These are phyloP conservation scores for Onychomys leucogaster DNA, from an alignment of 2,797 vertebrate species.

Conservation along the genomic window DNA sequence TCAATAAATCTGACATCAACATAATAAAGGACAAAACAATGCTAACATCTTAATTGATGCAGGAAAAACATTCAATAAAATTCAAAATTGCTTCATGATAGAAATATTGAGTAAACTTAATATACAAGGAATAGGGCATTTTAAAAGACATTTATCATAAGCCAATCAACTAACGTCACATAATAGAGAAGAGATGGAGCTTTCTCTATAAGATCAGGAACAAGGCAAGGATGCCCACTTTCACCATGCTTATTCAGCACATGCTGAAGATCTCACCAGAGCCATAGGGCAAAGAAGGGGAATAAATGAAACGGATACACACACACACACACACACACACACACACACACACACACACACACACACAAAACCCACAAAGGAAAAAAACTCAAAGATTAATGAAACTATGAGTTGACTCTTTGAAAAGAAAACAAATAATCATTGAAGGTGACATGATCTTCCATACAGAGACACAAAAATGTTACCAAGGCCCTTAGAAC, in stretches of 20 bases:
- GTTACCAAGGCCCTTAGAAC: neutral
- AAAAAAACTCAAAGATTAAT: neutral
- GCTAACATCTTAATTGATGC: neutral
- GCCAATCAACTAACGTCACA: neutral
- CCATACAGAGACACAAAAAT: neutral
- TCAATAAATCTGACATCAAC: neutral
- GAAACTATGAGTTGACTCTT: neutral
- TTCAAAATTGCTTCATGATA: neutral
- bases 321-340: too few species aligned
- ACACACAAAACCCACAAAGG: too few species aligned
- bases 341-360: too few species aligned
- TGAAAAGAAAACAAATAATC: neutral
- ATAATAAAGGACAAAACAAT: neutral
- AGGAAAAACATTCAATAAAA: neutral
- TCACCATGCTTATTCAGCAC: neutral
- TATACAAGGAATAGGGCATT: neutral
- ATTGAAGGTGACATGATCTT: neutral
- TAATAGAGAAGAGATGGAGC: neutral
- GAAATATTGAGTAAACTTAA: neutral
- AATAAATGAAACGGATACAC: neutral
- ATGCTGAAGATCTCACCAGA: neutral
- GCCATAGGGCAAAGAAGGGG: neutral
- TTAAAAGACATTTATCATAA: neutral
- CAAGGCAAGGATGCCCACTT: neutral
- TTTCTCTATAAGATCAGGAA: neutral